phyloP scores from a whole-genome alignment of 2,888 invertebrate species.

The Galeopsomyia nigrocyanea region DNA sequence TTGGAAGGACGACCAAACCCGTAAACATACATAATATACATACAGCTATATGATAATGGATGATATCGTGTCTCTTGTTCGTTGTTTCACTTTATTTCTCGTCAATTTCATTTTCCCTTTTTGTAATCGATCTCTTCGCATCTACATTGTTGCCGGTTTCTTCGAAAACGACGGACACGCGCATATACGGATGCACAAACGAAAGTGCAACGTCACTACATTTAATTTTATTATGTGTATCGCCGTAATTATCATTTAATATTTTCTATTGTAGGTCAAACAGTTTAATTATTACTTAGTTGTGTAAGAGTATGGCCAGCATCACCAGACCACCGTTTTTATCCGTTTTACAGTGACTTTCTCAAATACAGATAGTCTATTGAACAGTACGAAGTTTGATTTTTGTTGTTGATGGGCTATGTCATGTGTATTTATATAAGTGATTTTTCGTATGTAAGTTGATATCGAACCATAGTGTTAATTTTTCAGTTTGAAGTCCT shows the following conservation, averaged over 20 bases:
- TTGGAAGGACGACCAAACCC: conserved; percentile 49
- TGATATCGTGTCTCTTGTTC: conserved; percentile 49
- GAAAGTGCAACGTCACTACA: conserved; percentile 44
- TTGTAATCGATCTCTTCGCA: conserved; percentile 63
- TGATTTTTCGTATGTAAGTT: conserved; percentile 27
- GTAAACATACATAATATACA: conserved; percentile 44
- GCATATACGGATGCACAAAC: conserved; percentile 43
- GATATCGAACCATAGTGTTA: not conserved
- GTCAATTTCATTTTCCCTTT: conserved; percentile 51
- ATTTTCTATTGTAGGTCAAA: conserved; percentile 64
- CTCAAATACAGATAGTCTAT: conserved; percentile 12
- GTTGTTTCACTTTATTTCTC: conserved; percentile 49
- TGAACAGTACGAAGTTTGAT: conserved; percentile 17
- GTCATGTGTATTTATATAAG: conserved; percentile 36
- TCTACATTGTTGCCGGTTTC: conserved; percentile 50
- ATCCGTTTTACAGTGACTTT: conserved; percentile 29
- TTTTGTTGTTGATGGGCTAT: conserved; percentile 22
- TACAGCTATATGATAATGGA: conserved; percentile 41
- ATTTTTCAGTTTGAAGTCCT: not conserved
- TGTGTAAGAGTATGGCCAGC: conserved; percentile 59
- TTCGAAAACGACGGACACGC: conserved; percentile 50
- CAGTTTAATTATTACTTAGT: conserved; percentile 63
- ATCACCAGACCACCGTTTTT: conserved; percentile 57
- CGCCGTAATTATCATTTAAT: conserved; percentile 62
- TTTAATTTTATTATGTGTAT: conserved; percentile 61